Base-by-base conservation (phyloP, 1,140 invertebrate species). In the Drosophila elegans region DNA sequence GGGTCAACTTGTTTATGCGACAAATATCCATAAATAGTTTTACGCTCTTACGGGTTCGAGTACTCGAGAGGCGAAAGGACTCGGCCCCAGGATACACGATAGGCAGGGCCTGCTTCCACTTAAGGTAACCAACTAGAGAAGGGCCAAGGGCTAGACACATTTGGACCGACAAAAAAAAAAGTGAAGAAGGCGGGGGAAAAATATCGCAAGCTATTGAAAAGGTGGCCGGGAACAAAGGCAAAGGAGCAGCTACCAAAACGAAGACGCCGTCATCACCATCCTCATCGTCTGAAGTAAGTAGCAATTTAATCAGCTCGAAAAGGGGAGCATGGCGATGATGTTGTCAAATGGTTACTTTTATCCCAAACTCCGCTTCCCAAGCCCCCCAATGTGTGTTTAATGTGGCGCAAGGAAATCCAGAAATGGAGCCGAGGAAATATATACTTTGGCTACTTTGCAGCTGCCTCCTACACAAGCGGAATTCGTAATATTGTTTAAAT, bases 1-100 rank as follows among this genome's bases (percentile, higher is more conserved):
- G 78, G 83, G 83, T 88, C 76, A 83, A 69, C 75, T 74, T 88
- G 84, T 88, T 88, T 88, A 88, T 88, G 83, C 83, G 75, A 55
- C 72, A 83, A 88, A 88, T 88, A 88, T 83, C 84, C 83, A 88
- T 89, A 88, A 88, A 88, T 88, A 88, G 84, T 88, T 88, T 86
- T 79, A 62, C 73, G 84, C 83, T 72, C 61, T 86, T 86, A 74
- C 63, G 79, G 49, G 25, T 51, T 71, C 67, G 44, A 71, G 67
- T 71, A 69, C 63, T 69, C 63, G 45, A 11, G 36, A 16, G 63
- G 63, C 49, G 16, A 68, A 71, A 68, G 74, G 71, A 54, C 74
- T 66, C 49, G 49, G 45, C 64, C 45, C 60, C 39, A 64, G 67
- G 67, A 71, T 55, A 57, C 39, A 36, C 62, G 61, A 49, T 54